These are phyloP conservation scores for Charanyca ferruginea DNA, from an alignment of 2,888 invertebrate species.

Conservation along the genomic window DNA sequence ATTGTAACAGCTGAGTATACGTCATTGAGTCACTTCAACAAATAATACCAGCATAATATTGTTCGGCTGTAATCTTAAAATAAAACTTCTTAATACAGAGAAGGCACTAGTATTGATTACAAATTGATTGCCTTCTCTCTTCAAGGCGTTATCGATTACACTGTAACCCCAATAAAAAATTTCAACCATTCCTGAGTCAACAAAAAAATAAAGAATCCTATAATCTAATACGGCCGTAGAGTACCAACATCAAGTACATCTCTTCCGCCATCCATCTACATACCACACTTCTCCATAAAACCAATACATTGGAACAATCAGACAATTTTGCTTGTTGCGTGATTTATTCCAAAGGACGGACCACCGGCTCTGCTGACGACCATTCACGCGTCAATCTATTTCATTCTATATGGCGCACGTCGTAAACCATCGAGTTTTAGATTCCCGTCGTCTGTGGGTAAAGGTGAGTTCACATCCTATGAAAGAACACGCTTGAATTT, in stretches of 20 bases:
- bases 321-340: slow-evolving; percentile 61
- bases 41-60: no score
- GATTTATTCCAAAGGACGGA: slow-evolving; percentile 55
- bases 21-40: no score
- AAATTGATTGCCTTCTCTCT: no score
- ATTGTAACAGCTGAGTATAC: no score
- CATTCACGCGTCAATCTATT: slow-evolving; percentile 69
- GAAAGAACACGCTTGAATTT: neutral
- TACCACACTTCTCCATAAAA: slow-evolving; percentile 46
- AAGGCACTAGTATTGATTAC: no score
- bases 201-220: neutral
- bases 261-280: slow-evolving; percentile 54
- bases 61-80: no score
- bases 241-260: slow-evolving; percentile 3
- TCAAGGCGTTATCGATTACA: no score
- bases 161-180: no score
- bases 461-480: neutral
- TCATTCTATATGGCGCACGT: slow-evolving; percentile 64
- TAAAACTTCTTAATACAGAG: no score
- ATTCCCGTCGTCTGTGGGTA: slow-evolving; percentile 26
- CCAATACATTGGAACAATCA: slow-evolving; percentile 57
- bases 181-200: no score
- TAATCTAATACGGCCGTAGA: slow-evolving; percentile 26
- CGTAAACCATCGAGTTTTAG: slow-evolving; percentile 55
- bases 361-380: slow-evolving; percentile 60